Evolutionary conservation across 1,140 invertebrate species (phyloP), one percentile per base, ranked within the genome.

Genomic region (Hyposmocoma kahamanoa): DNA sequence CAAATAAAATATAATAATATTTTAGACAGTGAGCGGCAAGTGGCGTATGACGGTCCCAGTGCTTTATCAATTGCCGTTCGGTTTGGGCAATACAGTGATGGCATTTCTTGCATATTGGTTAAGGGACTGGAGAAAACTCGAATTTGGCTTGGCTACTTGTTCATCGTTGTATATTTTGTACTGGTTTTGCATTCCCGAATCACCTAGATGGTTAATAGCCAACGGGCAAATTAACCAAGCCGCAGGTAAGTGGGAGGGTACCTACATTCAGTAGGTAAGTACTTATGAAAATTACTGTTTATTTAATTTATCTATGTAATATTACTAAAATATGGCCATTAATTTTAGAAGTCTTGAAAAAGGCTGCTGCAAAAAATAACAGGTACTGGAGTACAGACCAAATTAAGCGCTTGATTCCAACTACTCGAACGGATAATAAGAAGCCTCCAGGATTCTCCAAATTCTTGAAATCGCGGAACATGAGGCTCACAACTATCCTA

Each of bases 201-300:
- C 93, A 4, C 94, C 94, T 0, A 86, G 94, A 24, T 96, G 94
- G 94, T 84, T 96, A 1, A 66, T 94, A 1, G 90, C 92, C 5
- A 89, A 90, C 8, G 92, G 93, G 0, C 89, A 88, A 57, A 86
- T 90, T 19, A 89, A 91, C 10, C 86, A 91, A 56, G 91, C 94
- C 0, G 50, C 71, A 32, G 67, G 80, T 84, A 63, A n/a, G n/a
- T n/a, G n/a, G n/a, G n/a, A n/a, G n/a, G n/a, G n/a, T n/a, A n/a
- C n/a, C n/a, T n/a, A n/a, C n/a, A n/a, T n/a, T n/a, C 24, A 9
- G 21, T 41, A 30, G 3, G 10, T 47, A 19, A 20, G 19, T 42
- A 22, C 38, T 13, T 41, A 36, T 21, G n/a, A 24, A 19, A 26
- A 13, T 11, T n/a, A n/a, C n/a, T n/a, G n/a, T n/a, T n/a, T n/a